phyloP scores from a whole-genome alignment of 2,888 invertebrate species.

The Mellilla xanthometata region DNA sequence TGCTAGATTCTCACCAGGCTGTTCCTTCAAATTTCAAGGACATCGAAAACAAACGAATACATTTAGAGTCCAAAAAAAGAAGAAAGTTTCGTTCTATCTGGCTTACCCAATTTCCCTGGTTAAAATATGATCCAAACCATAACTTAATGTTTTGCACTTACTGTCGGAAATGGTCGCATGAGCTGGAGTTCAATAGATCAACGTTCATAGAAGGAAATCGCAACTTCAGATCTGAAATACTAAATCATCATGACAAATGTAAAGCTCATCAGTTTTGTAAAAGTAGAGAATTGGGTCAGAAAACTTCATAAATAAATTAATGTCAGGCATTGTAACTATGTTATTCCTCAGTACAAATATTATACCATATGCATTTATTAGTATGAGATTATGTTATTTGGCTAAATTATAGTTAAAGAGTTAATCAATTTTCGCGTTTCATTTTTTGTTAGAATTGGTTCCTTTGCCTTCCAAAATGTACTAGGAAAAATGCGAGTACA shows the following conservation, averaged over 20 bases:
- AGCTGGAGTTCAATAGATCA: conserved; percentile 86
- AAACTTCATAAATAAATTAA: no score
- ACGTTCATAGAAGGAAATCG: conserved; percentile 90
- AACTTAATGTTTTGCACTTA: conserved; percentile 89
- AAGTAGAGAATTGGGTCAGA: conserved; percentile 58
- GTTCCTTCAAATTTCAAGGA: no score
- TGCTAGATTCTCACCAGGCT: conserved; percentile 35
- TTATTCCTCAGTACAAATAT: no score
- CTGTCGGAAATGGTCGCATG: conserved; percentile 88
- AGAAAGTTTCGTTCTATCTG: conserved; percentile 87
- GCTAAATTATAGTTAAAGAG: no score
- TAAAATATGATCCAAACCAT: conserved; percentile 85
- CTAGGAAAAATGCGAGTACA: no score
- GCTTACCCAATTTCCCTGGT: conserved; percentile 88
- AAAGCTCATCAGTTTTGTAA: conserved; percentile 88
- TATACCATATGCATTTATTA: no score
- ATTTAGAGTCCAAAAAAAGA: conserved; percentile 70
- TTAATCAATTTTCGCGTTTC: no score
- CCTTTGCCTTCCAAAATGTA: no score
- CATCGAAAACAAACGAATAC: conserved; percentile 30
- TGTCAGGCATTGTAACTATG: no score
- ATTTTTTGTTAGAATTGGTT: no score
- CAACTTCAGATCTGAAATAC: conserved; percentile 89
- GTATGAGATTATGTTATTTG: no score
- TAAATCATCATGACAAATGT: conserved; percentile 90